Evolutionary conservation across 1,140 invertebrate species (phyloP), one percentile per base, ranked within the genome.

Genomic region (Penaeus vannamei): DNA sequence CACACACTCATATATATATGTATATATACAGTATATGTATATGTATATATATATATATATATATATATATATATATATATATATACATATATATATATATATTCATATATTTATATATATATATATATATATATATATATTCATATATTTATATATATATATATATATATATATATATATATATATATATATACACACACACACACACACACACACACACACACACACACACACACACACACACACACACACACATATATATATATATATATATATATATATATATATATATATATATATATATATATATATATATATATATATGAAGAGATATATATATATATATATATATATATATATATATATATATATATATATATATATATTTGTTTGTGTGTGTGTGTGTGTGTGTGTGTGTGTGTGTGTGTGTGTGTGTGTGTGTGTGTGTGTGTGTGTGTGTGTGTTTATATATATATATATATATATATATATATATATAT

Each of bases 111-210:
- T 17, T 64, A n/a, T 64, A n/a, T 64, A n/a, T 64, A 64, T 64
- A n/a, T 64, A n/a, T 64, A n/a, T 64, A n/a, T 64, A n/a, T 64
- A n/a, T 64, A n/a, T 64, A n/a, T 64, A n/a, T 64, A n/a, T 64
- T 17, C n/a, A n/a, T 64, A n/a, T 64, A n/a, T 64, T 17, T 64
- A n/a, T 64, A n/a, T 64, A n/a, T 64, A n/a, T 64, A n/a, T 64
- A n/a, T 64, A n/a, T 64, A n/a, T 64, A n/a, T 64, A n/a, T 64
- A n/a, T 64, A n/a, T 64, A n/a, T 64, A n/a, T 64, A n/a, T 64
- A n/a, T 64, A n/a, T 64, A n/a, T 64, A n/a, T 64, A n/a, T 64
- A n/a, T 64, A n/a, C n/a, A n/a, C n/a, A n/a, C 17, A n/a, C 62
- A n/a, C n/a, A 19, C 62, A 64, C n/a, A n/a, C n/a, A n/a, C n/a